These are phyloP conservation scores for Dascillus cervinus DNA, from an alignment of 2,888 invertebrate genomes.

Conservation along the genomic window DNA sequence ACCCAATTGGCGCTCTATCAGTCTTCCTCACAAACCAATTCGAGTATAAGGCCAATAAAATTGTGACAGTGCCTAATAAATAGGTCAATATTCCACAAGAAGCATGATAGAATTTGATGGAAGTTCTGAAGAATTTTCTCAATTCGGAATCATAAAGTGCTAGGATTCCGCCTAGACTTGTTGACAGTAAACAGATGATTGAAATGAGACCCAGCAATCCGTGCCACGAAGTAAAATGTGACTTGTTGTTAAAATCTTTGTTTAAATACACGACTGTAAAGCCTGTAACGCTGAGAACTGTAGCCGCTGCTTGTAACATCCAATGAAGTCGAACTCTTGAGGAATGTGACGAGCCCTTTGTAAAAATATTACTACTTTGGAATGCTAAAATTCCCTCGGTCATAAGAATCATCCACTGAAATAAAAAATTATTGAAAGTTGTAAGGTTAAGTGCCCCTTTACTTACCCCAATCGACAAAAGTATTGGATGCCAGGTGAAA, in stretches of 20 bases:
- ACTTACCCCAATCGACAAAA: conserved; percentile 23
- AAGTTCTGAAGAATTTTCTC: conserved; percentile 18
- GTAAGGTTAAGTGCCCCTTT: conserved; percentile 11
- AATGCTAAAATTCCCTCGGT: conserved; percentile 33
- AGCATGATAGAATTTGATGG: conserved; percentile 21
- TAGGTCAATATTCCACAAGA: conserved; percentile 17
- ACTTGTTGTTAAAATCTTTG: conserved; percentile 29
- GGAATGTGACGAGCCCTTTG: conserved; percentile 20
- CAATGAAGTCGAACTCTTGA: conserved; percentile 31
- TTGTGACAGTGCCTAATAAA: conserved; percentile 16
- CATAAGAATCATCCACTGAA: conserved; percentile 37
- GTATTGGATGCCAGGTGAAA: conserved; percentile 25
- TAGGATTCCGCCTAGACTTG: conserved; percentile 30
- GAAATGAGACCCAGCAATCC: conserved; percentile 32
- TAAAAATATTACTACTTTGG: conserved; percentile 31
- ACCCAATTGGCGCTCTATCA: too few species aligned
- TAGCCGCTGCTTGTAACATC: conserved; percentile 27
- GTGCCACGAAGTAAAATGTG: conserved; percentile 36
- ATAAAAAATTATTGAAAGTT: conserved; percentile 13
- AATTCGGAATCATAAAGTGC: conserved; percentile 31
- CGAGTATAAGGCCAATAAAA: conserved; percentile 20
- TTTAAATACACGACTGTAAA: conserved; percentile 28
- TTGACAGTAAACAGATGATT: conserved; percentile 24
- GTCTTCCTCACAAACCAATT: conserved; percentile 18
- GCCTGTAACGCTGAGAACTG: conserved; percentile 25